Evolutionary conservation across 2,113 vertebrate species (phyloP).

Genomic region (Pan paniscus): DNA sequence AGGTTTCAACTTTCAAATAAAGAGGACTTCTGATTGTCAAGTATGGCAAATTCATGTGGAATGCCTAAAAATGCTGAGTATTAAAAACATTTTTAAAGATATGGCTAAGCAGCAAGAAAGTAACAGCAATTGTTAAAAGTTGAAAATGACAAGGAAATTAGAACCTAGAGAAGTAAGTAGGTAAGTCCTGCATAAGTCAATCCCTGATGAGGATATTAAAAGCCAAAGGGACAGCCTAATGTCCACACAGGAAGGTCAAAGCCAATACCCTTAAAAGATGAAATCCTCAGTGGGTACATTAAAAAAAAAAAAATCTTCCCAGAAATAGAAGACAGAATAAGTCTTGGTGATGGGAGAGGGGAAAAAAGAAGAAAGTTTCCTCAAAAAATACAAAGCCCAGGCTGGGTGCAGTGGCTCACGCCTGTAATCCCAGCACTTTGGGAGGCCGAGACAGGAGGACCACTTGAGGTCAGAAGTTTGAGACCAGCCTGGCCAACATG

Average conservation of each 20-base stretch:
- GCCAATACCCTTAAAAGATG: neutral
- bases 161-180: neutral
- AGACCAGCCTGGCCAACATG: too few relatives aligned
- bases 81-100: neutral
- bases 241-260: neutral
- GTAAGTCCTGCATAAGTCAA: neutral
- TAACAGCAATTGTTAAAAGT: neutral
- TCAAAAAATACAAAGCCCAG: neutral
- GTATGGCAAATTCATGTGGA: neutral
- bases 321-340: neutral
- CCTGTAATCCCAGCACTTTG: too few relatives aligned
- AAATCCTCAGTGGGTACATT: neutral
- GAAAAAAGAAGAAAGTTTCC: neutral
- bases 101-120: neutral
- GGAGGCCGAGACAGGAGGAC: too few relatives aligned
- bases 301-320: neutral
- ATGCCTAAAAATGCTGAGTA: neutral
- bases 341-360: neutral
- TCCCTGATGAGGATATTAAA: neutral
- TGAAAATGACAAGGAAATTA: constrained; percentile 11
- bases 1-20: constrained; percentile 9
- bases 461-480: too few relatives aligned
- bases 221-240: neutral
- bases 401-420: too few relatives aligned
- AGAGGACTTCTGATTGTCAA: neutral